A percentile compares a stretch with the other conserved stretches of the same genome.
phyloP scores from a whole-genome alignment of 2,797 vertebrate species.

The Fistularia tabacaria region DNA sequence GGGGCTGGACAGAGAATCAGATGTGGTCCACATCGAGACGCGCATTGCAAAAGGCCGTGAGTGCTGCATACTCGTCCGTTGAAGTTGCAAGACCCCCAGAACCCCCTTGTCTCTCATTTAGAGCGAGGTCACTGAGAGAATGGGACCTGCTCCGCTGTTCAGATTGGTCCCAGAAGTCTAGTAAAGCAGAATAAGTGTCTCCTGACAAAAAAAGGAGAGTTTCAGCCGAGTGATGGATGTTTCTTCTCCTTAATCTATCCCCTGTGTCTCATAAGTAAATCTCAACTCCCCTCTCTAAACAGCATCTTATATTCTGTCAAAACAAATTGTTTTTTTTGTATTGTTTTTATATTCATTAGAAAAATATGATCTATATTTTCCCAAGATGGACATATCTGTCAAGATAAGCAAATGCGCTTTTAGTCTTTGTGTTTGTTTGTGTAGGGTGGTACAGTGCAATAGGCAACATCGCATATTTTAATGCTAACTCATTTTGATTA shows the following conservation, averaged over 20 bases:
- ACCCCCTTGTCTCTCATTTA: slow-evolving; percentile 66
- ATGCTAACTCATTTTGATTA: too few relatives aligned
- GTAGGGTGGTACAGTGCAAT: too few relatives aligned
- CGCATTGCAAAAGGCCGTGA: slow-evolving; percentile 88
- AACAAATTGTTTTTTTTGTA: slow-evolving; percentile 45
- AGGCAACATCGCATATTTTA: too few relatives aligned
- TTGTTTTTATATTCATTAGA: slow-evolving; percentile 21
- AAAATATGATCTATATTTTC: slow-evolving; percentile 24
- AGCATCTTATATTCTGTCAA: slow-evolving; percentile 39
- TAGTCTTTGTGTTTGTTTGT: too few relatives aligned
- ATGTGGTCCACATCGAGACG: slow-evolving; percentile 94
- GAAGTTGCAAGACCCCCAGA: slow-evolving; percentile 49
- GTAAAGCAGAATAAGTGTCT: slow-evolving; percentile 64
- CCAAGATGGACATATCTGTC: slow-evolving; percentile 31
- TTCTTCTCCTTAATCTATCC: slow-evolving; percentile 60
- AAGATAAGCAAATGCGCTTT: too few relatives aligned
- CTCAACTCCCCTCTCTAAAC: slow-evolving; percentile 39
- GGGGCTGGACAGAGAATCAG: slow-evolving; percentile 91
- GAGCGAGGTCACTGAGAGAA: slow-evolving; percentile 67
- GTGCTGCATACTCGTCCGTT: slow-evolving; percentile 56
- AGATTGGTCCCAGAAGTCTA: slow-evolving; percentile 64
- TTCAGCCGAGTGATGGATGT: slow-evolving; percentile 66
- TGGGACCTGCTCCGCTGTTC: slow-evolving; percentile 55
- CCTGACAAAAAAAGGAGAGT: slow-evolving; percentile 55
- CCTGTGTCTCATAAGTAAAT: slow-evolving; percentile 51